Evolutionary conservation across 2,888 invertebrate species (phyloP).

Genomic region (Adelognathus sp.): DNA sequence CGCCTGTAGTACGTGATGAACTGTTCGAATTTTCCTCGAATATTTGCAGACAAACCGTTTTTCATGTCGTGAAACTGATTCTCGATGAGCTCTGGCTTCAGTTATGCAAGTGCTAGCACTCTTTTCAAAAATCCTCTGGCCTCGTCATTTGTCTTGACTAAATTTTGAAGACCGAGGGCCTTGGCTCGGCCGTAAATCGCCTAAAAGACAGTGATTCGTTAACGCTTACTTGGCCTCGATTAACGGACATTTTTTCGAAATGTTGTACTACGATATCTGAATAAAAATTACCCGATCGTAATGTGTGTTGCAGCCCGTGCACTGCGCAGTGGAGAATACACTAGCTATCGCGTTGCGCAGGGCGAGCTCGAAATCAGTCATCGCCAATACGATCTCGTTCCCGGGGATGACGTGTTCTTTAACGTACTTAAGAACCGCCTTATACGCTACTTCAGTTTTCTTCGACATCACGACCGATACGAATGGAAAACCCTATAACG

Average conservation of each 20-base stretch:
- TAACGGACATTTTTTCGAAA: no score
- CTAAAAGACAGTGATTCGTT: no score
- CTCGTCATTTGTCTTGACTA: neutral
- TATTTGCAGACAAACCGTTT: neutral
- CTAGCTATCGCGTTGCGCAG: constrained; percentile 8
- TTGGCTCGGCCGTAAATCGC: constrained; percentile 16
- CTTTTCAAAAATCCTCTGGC: neutral
- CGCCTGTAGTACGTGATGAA: neutral
- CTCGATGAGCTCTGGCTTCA: neutral
- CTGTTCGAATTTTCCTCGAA: neutral
- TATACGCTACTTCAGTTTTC: constrained; percentile 18
- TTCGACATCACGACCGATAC: no score
- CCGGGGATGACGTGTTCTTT: neutral
- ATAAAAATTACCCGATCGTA: constrained; percentile 17
- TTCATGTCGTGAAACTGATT: neutral
- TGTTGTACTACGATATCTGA: neutral
- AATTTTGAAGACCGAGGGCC: neutral
- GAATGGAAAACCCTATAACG: no score
- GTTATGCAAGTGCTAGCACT: neutral
- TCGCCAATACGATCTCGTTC: neutral
- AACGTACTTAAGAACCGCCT: neutral
- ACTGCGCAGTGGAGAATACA: constrained; percentile 10
- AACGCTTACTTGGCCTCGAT: no score
- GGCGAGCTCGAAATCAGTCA: constrained; percentile 31
- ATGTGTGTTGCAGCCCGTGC: constrained; percentile 34